These are phyloP conservation scores for Platalea minor DNA, from an alignment of 2,797 vertebrate genomes.

Conservation along the genomic window DNA sequence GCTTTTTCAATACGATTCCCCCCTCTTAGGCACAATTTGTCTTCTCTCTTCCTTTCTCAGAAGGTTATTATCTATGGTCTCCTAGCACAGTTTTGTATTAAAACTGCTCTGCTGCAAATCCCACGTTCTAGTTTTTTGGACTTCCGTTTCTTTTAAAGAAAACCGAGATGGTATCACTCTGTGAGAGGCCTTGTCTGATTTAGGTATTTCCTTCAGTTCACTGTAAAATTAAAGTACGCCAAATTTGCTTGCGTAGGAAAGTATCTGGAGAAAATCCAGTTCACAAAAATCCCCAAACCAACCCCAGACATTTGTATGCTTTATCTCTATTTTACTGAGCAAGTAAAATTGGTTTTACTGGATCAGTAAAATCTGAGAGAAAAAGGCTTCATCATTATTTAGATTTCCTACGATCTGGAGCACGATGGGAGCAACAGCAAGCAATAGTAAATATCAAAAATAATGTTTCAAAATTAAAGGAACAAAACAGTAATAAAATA, in stretches of 20 bases:
- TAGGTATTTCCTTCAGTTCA: slow-evolving; percentile 29
- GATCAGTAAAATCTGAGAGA: slow-evolving; percentile 8
- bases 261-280: neutral
- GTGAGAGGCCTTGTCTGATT: neutral
- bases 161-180: neutral
- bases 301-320: neutral
- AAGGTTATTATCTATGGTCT: neutral
- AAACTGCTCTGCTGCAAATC: neutral
- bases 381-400: neutral
- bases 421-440: neutral
- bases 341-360: slow-evolving; percentile 37
- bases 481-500: neutral
- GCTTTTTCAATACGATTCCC: neutral
- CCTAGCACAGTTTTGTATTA: neutral
- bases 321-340: slow-evolving; percentile 44
- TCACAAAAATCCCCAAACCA: neutral
- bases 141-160: neutral
- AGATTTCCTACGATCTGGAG: neutral
- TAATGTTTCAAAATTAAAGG: neutral
- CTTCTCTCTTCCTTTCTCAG: neutral
- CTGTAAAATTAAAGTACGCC: slow-evolving; percentile 31
- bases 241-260: slow-evolving; percentile 25
- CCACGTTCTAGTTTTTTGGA: neutral
- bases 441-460: neutral
- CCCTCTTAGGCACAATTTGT: neutral